Percentiles rank a stretch among this genome's conserved stretches.
phyloP scores from a whole-genome alignment of 2,888 invertebrate genomes.

The Leptinotarsa tumamoca region DNA sequence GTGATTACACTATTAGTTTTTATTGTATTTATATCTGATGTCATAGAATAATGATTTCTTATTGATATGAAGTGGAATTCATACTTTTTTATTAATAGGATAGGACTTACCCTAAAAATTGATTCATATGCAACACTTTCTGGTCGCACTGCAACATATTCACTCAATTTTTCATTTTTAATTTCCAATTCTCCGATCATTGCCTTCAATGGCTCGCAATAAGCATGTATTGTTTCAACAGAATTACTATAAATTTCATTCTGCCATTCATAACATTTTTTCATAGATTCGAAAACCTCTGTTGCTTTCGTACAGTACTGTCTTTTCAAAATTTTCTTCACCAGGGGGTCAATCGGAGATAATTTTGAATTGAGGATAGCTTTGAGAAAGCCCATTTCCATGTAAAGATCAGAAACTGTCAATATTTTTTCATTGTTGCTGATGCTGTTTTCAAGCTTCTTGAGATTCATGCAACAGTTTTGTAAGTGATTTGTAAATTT shows the following conservation, averaged over 20 bases:
- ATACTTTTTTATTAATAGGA: no score
- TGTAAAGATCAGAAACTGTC: slow-evolving; percentile 58
- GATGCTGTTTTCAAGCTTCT: slow-evolving; percentile 18
- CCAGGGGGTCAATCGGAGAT: slow-evolving; percentile 85
- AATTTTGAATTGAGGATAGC: slow-evolving; percentile 72
- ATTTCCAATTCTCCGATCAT: slow-evolving; percentile 59
- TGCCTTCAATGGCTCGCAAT: slow-evolving; percentile 66
- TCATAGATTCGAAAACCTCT: slow-evolving; percentile 70
- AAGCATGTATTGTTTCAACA: slow-evolving; percentile 67
- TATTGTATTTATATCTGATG: no score
- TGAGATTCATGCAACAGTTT: slow-evolving; percentile 35
- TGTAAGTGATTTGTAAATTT: slow-evolving; percentile 45
- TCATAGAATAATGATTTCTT: no score
- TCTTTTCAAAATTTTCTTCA: slow-evolving; percentile 80
- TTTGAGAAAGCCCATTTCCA: slow-evolving; percentile 70
- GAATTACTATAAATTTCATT: slow-evolving; percentile 62
- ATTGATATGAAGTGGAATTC: no score
- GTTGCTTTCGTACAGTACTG: slow-evolving; percentile 79
- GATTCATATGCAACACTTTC: slow-evolving; percentile 68
- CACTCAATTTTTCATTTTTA: slow-evolving; percentile 64
- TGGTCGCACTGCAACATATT: slow-evolving; percentile 72
- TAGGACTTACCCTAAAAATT: slow-evolving; percentile 69
- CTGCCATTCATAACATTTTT: slow-evolving; percentile 72
- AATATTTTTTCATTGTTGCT: slow-evolving; percentile 23
- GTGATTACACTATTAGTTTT: no score